Evolutionary conservation across 2,113 vertebrate genomes (phyloP), one percentile per base, ranked within the genome.

Genomic region (Megalops atlanticus): DNA sequence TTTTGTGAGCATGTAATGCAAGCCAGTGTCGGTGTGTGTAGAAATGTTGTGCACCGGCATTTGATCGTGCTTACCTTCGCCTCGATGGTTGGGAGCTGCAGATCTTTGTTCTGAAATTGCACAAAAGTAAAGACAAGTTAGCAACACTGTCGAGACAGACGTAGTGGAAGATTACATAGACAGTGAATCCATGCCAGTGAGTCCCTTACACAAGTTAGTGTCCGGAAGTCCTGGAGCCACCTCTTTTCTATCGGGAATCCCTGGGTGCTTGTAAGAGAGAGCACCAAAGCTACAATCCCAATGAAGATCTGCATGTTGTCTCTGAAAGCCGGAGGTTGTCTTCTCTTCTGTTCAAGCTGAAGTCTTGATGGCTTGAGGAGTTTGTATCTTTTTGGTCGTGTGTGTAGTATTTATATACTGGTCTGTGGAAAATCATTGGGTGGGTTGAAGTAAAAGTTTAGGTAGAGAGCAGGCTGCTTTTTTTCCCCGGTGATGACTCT

Each of bases 401-500:
- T 79, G 35, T 3, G 33, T 47, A 75, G 79, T 89, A 93, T 95
- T 93, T 96, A 96, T 93, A 95, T 90, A 81, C 76, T 88, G 88
- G 87, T 86, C 86, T 91, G 84, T 94, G 92, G 89, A 94, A 95
- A 95, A 94, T 91, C 84, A 90, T 84, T 92, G 92, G 94, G 93
- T 94, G 94, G 91, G 94, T 93, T 78, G 89, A 86, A 88, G 68
- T 83, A 88, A 89, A 88, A 84, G 89, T 90, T 92, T 92, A 88
- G 91, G 88, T 94, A 92, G 90, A 78, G 76, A 36, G 75, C 7
- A 39, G 41, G n/a, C 3, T 72, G 78, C 33, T 35, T 92, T 92
- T 95, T 96, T 95, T 95, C 94, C 94, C 95, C 90, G 90, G 92
- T 93, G 94, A 96, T 96, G 96, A 98, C 95, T 96, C 87, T 96